These are phyloP conservation scores for Ruditapes philippinarum DNA, from an alignment of 1,140 invertebrate species.

Conservation along the genomic window DNA sequence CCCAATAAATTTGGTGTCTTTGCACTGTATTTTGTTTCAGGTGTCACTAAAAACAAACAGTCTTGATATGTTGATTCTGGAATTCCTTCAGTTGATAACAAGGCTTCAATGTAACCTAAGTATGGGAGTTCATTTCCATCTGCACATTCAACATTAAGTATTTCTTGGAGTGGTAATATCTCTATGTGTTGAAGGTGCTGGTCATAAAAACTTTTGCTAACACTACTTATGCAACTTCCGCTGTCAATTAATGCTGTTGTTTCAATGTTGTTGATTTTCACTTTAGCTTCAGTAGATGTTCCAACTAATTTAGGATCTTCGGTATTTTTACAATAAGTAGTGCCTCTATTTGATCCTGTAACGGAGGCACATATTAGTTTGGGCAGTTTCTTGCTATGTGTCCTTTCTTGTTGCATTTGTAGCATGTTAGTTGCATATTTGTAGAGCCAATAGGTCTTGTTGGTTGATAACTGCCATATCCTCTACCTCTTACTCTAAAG, in stretches of 20 bases:
- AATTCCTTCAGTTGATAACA: not conserved
- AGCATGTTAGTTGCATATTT: not conserved
- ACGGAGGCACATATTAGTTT: constrained; percentile 18
- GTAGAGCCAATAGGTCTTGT: not conserved
- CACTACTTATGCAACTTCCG: constrained; percentile 26
- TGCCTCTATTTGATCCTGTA: constrained; percentile 5
- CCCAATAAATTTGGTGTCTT: constrained; percentile 8
- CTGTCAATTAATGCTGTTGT: constrained; percentile 24
- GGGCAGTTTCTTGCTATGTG: constrained; percentile 33
- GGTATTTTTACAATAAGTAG: not conserved
- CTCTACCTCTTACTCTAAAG: not conserved
- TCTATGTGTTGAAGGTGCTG: not conserved
- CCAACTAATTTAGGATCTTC: constrained; percentile 43
- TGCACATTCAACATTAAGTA: constrained; percentile 39
- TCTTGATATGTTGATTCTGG: not conserved
- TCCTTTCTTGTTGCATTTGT: constrained; percentile 20
- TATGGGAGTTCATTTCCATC: constrained; percentile 28
- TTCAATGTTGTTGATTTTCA: constrained; percentile 27
- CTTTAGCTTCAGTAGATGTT: not conserved
- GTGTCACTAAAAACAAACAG: constrained; percentile 32
- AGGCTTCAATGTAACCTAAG: constrained; percentile 27
- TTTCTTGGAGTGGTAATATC: constrained; percentile 3
- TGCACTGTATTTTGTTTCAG: constrained; percentile 29
- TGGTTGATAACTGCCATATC: not conserved
- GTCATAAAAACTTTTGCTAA: constrained; percentile 11